Evolutionary conservation across 2,797 vertebrate genomes (phyloP).

Genomic region (Sylvia borin): DNA sequence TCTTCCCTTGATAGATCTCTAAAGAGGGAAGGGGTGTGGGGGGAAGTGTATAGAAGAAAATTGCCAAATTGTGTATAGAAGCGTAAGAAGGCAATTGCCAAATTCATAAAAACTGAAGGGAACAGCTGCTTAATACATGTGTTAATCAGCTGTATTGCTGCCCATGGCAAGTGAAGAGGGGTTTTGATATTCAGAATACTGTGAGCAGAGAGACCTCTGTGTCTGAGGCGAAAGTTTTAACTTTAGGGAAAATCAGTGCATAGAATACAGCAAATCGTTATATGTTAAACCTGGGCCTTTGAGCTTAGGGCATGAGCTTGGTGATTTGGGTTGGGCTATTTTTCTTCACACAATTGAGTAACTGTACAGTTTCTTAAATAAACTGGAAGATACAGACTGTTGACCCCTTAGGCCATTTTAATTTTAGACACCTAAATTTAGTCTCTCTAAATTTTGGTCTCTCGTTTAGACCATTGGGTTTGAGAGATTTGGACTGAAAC

Average conservation of each 20-base stretch:
- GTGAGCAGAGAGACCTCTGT: not conserved
- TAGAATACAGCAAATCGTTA: not conserved
- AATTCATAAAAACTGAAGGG: not conserved
- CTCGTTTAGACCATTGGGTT: not conserved
- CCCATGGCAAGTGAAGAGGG: not conserved
- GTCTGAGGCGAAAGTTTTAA: not conserved
- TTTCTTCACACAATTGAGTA: not conserved
- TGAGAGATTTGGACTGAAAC: slow-evolving; percentile 16
- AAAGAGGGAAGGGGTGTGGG: fast-evolving
- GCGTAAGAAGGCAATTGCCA: not conserved
- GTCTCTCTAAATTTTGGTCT: not conserved
- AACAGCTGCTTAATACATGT: not conserved
- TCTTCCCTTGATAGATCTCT: not conserved
- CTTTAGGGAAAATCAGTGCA: not conserved
- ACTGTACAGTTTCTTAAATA: not conserved
- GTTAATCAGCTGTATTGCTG: not conserved
- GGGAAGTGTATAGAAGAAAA: not conserved
- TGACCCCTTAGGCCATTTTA: slow-evolving; percentile 23
- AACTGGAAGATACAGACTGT: not conserved
- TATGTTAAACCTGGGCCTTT: not conserved
- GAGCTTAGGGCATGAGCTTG: not conserved
- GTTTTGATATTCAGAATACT: not conserved
- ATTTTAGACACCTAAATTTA: slow-evolving; percentile 54
- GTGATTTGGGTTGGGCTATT: not conserved
- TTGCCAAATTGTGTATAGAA: not conserved